These are phyloP conservation scores for Pelodytes ibericus DNA, from an alignment of 2,797 vertebrate genomes.

Conservation along the genomic window DNA sequence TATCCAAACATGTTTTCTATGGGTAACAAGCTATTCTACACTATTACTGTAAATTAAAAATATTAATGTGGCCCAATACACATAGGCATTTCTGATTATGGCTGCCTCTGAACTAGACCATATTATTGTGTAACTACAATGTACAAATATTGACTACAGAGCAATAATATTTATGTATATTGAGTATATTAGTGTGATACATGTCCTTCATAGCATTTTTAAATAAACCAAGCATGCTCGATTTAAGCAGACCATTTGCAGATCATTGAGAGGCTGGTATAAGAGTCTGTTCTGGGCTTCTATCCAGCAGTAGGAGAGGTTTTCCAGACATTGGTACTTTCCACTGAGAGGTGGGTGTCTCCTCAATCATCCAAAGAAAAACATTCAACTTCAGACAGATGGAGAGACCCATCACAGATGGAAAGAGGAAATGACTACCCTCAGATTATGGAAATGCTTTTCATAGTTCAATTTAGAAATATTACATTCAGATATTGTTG, in stretches of 20 bases:
- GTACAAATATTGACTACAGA: too few species aligned
- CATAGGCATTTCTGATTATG: too few species aligned
- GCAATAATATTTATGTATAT: too few species aligned
- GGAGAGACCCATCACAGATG: conserved; percentile 30
- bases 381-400: conserved; percentile 29
- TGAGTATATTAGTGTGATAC: too few species aligned
- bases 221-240: neutral
- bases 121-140: too few species aligned
- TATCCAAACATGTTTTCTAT: too few species aligned
- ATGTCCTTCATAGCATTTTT: too few species aligned
- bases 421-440: conserved; percentile 20
- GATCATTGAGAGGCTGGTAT: neutral
- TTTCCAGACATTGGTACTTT: conserved; percentile 19
- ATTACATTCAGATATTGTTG: conserved; percentile 25
- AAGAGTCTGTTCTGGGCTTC: conserved; percentile 14
- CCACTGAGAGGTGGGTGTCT: conserved; percentile 31
- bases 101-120: too few species aligned
- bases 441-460: conserved; percentile 4
- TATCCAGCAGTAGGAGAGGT: conserved; percentile 13
- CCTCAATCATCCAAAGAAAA: conserved; percentile 15
- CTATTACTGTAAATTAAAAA: too few species aligned
- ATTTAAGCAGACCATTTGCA: neutral
- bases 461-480: conserved; percentile 5
- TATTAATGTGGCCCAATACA: too few species aligned
- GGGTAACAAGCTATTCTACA: too few species aligned